These are phyloP conservation scores for Zaprionus davidi DNA, from an alignment of 1,140 invertebrate species.

Conservation along the genomic window DNA sequence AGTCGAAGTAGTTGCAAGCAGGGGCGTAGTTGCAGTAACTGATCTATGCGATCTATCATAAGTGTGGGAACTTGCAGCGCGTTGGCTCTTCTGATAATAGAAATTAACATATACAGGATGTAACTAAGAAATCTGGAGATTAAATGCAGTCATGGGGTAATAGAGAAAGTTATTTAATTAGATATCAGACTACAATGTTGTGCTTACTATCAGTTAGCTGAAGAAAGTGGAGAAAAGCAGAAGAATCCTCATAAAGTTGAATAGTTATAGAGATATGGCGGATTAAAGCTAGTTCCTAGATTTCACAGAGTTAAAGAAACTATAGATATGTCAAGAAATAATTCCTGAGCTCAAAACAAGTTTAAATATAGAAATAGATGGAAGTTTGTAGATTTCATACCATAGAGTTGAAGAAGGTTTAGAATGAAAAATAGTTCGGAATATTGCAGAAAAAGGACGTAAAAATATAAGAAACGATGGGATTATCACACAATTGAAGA, in stretches of 20 bases:
- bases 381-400: too few relatives aligned
- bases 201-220: not conserved
- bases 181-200: not conserved
- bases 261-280: not conserved
- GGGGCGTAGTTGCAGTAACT: constrained; percentile 11
- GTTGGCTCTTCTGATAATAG: too few relatives aligned
- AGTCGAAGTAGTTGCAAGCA: constrained; percentile 38
- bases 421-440: too few relatives aligned
- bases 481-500: not conserved
- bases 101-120: too few relatives aligned
- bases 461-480: not conserved
- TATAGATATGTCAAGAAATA: too few relatives aligned
- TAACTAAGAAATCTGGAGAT: not conserved
- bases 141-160: not conserved
- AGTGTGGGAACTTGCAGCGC: not conserved
- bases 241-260: not conserved
- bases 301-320: too few relatives aligned
- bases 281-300: not conserved
- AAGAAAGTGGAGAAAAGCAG: not conserved
- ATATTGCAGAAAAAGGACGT: too few relatives aligned
- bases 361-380: too few relatives aligned
- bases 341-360: accelerated
- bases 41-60: not conserved
- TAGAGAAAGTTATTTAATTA: not conserved
- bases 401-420: too few relatives aligned